Evolutionary conservation across 2,113 vertebrate species (phyloP).

Genomic region (Oostethus manadensis): DNA sequence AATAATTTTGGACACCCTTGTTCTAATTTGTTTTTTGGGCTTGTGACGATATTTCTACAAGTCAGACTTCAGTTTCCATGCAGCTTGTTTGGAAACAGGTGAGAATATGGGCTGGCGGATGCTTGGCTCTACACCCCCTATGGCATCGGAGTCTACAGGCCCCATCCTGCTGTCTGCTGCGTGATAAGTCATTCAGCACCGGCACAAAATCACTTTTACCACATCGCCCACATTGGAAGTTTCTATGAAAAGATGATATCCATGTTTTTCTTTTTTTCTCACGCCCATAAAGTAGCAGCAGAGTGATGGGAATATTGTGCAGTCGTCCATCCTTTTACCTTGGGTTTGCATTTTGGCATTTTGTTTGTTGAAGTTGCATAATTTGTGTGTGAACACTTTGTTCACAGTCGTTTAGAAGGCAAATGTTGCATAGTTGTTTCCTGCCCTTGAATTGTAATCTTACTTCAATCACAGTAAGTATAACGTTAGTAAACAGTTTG

Average conservation of each 20-base stretch:
- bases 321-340: constrained; percentile 16
- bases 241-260: constrained; percentile 47
- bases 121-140: constrained; percentile 50
- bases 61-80: constrained; percentile 23
- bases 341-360: constrained; percentile 5
- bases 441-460: too few species aligned
- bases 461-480: too few species aligned
- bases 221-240: constrained; percentile 53
- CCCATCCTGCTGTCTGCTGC: constrained; percentile 52
- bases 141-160: constrained; percentile 54
- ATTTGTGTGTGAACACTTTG: background rate
- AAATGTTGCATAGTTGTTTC: too few species aligned
- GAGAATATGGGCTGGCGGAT: constrained; percentile 54
- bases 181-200: constrained; percentile 49
- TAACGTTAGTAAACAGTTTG: too few species aligned
- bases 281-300: constrained; percentile 35
- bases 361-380: constrained; percentile 8
- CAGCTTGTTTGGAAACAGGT: constrained; percentile 26
- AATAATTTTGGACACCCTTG: too few species aligned
- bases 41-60: constrained; percentile 14
- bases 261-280: constrained; percentile 27
- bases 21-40: background rate
- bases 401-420: too few species aligned
- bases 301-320: constrained; percentile 33
- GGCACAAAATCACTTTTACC: constrained; percentile 37